These are phyloP conservation scores for Anguilla obscura DNA, from an alignment of 2,797 vertebrate species.

Conservation along the genomic window DNA sequence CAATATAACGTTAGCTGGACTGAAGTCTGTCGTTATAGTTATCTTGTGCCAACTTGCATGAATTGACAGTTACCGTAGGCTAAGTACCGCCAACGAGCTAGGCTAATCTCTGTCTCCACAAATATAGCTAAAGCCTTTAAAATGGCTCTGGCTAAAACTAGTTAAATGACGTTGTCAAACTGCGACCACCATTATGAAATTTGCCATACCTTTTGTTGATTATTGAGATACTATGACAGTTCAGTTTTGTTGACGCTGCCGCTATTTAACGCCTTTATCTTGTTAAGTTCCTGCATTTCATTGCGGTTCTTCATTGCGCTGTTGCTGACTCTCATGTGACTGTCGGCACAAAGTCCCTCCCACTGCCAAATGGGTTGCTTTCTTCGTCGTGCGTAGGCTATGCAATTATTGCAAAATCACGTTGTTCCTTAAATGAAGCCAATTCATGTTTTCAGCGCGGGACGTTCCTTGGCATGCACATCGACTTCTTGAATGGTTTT, in stretches of 20 bases:
- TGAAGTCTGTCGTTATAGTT: no score
- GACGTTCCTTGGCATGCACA: background rate
- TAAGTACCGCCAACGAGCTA: background rate
- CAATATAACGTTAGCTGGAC: background rate
- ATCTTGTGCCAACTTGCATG: no score
- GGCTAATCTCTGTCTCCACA: background rate
- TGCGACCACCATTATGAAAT: background rate
- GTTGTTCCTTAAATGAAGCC: no score
- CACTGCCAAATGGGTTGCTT: background rate
- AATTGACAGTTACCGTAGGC: no score
- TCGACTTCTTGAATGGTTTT: background rate
- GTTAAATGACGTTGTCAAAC: background rate
- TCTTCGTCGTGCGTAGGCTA: no score
- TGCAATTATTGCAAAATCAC: no score
- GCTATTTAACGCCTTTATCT: background rate
- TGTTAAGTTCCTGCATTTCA: background rate
- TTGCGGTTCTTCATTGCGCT: constrained; percentile 9
- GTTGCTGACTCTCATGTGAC: constrained; percentile 28
- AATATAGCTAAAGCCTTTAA: background rate
- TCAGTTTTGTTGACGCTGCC: background rate
- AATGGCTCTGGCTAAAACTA: background rate
- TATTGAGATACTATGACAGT: background rate
- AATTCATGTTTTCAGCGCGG: background rate
- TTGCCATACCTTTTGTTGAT: background rate
- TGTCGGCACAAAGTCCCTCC: background rate